A percentile compares a stretch with the other conserved stretches of the same genome.
These are phyloP conservation scores for Potamilus streckersoni DNA, from an alignment of 1,140 invertebrate genomes.

Conservation along the genomic window DNA sequence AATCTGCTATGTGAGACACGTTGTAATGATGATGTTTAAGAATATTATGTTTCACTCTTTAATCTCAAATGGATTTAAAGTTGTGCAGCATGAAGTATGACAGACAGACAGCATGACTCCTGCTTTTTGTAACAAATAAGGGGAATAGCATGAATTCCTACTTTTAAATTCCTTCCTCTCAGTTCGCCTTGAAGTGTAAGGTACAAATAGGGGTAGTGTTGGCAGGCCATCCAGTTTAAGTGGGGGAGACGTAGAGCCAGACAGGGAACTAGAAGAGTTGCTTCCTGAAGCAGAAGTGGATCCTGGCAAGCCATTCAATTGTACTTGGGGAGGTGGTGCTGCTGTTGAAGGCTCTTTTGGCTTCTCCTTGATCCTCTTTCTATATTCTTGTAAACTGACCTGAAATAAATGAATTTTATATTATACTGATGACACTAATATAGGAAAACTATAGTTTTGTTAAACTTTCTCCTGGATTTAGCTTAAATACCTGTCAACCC, in stretches of 20 bases:
- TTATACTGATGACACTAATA: no score
- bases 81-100: no score
- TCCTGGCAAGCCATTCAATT: background rate
- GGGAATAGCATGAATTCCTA: conserved; percentile 4
- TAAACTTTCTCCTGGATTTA: no score
- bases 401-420: conserved; percentile 1
- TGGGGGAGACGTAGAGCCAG: background rate
- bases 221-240: conserved; percentile 17
- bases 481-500: no score
- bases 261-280: background rate
- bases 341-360: background rate
- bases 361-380: conserved; percentile 30
- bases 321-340: background rate
- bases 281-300: conserved; percentile 1
- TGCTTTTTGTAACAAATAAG: no score
- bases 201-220: conserved; percentile 13
- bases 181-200: conserved; percentile 21
- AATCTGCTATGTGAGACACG: no score
- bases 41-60: no score
- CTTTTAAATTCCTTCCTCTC: conserved; percentile 34
- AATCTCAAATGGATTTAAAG: no score
- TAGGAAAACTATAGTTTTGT: no score
- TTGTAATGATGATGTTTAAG: no score
- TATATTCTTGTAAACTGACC: conserved; percentile 29
- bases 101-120: no score